Evolutionary conservation across 2,888 invertebrate genomes (phyloP), one percentile per base, ranked within the genome.

Genomic region (Leptopterna dolabrata): DNA sequence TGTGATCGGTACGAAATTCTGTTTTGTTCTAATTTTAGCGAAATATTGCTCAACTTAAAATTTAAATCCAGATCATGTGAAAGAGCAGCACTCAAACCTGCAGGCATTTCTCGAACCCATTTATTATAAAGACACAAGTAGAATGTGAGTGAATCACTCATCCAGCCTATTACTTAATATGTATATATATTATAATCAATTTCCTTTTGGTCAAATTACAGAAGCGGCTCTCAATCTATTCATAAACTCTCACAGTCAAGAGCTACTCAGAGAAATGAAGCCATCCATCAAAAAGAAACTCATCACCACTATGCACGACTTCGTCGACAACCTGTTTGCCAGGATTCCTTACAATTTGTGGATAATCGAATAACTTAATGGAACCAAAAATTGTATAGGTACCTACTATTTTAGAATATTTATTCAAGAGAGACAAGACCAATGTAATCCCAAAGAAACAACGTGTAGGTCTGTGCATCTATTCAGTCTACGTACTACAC

Each of bases 231-330:
- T 97, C 89, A 97, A 97, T 92, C 93, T 96, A 76, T 97, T 97
- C 92, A 97, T 97, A 92, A 97, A 97, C 92, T 95, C 96, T 0
- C 96, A 97, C 91, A 95, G 96, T 0, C 96, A 97, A 91, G 97
- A 97, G 89, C 92, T 97, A 16, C 92, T 97, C 76, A 96, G 95
- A 91, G 97, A 97, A 92, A 97, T 97, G 97, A 97, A 97, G 91
- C 97, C 97, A 0, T 95, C 96, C 90, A 93, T 97, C 87, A 95
- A 96, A 91, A 93, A 94, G 89, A 96, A 97, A 91, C 93, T 97
- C 41, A 94, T 96, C 9, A 93, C 94, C 89, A 95, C 96, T 89
- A 95, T 96, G 94, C 94, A 94, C 36, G 93, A 94, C 83, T 97
- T 97, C 91, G 93, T 96, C 82, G 95, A 96, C 90, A 94, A 94